A percentile compares a stretch with the other conserved stretches of the same genome.
Conservation (phyloP, 2,797 vertebrate species). For the Gastrophryne carolinensis region DNA sequence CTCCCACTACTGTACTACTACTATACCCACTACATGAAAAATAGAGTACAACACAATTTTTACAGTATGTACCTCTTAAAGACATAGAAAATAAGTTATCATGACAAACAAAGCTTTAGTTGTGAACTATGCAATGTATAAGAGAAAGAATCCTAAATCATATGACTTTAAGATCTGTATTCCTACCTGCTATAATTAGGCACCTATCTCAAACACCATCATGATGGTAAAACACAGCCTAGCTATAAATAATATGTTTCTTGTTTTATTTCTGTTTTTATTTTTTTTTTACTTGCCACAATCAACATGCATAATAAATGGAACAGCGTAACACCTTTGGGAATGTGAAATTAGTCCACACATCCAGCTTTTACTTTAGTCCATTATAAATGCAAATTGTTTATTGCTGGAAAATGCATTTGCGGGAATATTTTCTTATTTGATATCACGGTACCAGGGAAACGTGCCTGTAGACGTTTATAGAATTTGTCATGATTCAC, state of each 20-base stretch:
- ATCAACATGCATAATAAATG: slow-evolving; percentile 60
- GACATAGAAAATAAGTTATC: too few relatives aligned
- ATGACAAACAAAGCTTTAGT: too few relatives aligned
- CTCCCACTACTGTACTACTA: too few relatives aligned
- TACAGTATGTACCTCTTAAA: too few relatives aligned
- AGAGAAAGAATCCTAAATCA: neutral
- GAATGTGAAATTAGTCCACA: slow-evolving; percentile 39
- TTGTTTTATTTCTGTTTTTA: slow-evolving; percentile 53
- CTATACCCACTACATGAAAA: too few relatives aligned
- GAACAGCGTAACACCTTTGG: slow-evolving; percentile 58
- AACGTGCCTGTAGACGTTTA: slow-evolving; percentile 41
- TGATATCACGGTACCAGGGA: slow-evolving; percentile 46
- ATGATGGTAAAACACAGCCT: slow-evolving; percentile 49
- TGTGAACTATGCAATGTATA: neutral
- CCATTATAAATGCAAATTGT: slow-evolving; percentile 56
- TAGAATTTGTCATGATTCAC: slow-evolving; percentile 58
- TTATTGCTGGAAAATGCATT: slow-evolving; percentile 56
- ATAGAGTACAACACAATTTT: too few relatives aligned
- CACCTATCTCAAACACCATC: slow-evolving; percentile 46
- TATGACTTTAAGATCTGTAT: neutral
- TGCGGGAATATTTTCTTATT: slow-evolving; percentile 55
- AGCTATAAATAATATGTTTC: slow-evolving; percentile 49
- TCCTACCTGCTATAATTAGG: slow-evolving; percentile 50
- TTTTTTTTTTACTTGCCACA: slow-evolving; percentile 55
- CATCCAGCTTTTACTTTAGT: slow-evolving; percentile 45